Base-by-base conservation (phyloP, 92 coral and sea anemone genomes). In the Zoanthus gigantus region DNA sequence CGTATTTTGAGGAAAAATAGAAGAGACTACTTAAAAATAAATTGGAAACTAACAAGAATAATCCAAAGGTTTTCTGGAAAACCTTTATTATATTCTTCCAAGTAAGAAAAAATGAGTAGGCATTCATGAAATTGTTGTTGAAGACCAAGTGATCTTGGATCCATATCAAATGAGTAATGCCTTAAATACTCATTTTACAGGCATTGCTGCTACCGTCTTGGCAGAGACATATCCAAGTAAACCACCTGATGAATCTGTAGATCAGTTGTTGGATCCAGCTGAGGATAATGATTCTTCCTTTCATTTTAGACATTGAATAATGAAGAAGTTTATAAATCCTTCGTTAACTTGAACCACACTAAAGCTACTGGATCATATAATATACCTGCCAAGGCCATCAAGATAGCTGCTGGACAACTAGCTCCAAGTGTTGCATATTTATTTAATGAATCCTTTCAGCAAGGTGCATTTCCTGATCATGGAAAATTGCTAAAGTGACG, bases 151-250 rank as follows among this genome's bases (percentile, higher is more conserved):
- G 10, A 50, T 50, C 54, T 23, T 23, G 23, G 23, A 23, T 23
- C 23, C 23, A 23, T 23, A 23, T 23, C 23, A 23, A 23, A 23
- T 50, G 23, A 23, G 23, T 23, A 23, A 23, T 23, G 23, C 23
- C 14, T 16, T 57, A 28, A 79, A 79, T 57, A 15, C 84, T 57
- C 48, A 79, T 48, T 79, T 79, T 79, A 57, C 84, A n/a, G 13
- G 80, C 58, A 17, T 76, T 78, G 84, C 65, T 78, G 65, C 84
- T 78, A 50, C 29, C 30, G 6, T 34, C 56, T 76, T 76, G 81
- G 81, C 81, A 18, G 84, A 78, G 42, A 45, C 45, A 48, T 78
- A 30, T 53, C 79, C 42, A 34, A 23, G 23, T 23, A 23, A 23
- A 23, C 23, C 23, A 23, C 0, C 23, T 23, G 23, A 23, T 7